Base-by-base conservation (phyloP, 2,888 invertebrate genomes). In the Pristionchus entomophagus region DNA sequence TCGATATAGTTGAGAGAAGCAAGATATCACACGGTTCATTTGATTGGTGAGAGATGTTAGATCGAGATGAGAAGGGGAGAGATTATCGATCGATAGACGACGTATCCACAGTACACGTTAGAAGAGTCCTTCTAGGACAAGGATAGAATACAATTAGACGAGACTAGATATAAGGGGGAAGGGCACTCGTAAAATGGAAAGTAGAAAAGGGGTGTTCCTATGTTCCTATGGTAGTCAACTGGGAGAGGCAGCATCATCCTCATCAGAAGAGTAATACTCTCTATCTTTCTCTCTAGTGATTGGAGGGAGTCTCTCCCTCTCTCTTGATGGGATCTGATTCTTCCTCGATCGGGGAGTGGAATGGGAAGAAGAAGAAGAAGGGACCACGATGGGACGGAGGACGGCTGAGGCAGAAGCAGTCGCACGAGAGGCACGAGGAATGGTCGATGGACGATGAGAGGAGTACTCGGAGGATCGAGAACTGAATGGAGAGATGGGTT, bases 201-300 rank as follows among this genome's bases (percentile, higher is more conserved):
- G 35, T 26, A 77, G 41, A n/a, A 77, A 19, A n/a, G 19, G 14
- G 45, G 8, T 8, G 26, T 32, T 49, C 32, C 22, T 32, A 51
- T n/a, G n/a, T 41, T 51, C n/a, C 78, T 32, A n/a, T n/a, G n/a
- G n/a, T n/a, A 80, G n/a, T 51, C 32, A 26, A 35, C 8, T 73
- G 41, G 35, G 73, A 73, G 73, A 41, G 26, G 10, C 73, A n/a
- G 41, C 38, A 26, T 51, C 51, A 80, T 80, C 78, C 49, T 80
- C 78, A 80, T 80, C 78, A 6, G 78, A 80, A n/a, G 78, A 80
- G 51, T 80, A 80, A 35, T 51, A 80, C 22, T 80, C 78, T 80
- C 78, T 80, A 32, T 80, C 49, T 32, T 51, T 51, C 22, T 80
- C 78, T 80, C 78, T 80, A 32, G 49, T 80, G 51, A 45, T n/a